A percentile compares a stretch with the other conserved stretches of the same genome.
phyloP scores from a whole-genome alignment of 2,113 vertebrate species.

The Lates calcarifer region DNA sequence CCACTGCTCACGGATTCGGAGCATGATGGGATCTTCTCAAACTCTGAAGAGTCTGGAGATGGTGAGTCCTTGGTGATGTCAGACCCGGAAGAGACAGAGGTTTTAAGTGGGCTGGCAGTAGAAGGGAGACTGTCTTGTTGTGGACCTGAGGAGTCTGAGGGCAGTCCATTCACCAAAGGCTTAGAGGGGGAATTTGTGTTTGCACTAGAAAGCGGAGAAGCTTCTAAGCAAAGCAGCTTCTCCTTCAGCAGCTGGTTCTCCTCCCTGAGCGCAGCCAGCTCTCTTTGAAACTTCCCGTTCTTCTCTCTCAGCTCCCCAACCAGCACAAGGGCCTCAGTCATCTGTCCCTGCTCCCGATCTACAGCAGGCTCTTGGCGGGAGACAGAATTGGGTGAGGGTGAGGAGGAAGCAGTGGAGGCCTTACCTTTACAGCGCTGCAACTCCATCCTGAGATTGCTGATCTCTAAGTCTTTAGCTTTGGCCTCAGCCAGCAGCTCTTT shows the following conservation, averaged over 20 bases:
- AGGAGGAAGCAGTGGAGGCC: constrained; percentile 69
- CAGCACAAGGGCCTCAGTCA: constrained; percentile 83
- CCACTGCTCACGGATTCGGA: constrained; percentile 86
- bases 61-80: constrained; percentile 92
- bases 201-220: constrained; percentile 83
- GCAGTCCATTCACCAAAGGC: constrained; percentile 70
- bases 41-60: constrained; percentile 91
- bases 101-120: constrained; percentile 77
- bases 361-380: constrained; percentile 73
- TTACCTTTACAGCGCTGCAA: constrained; percentile 89
- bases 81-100: constrained; percentile 89
- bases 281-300: constrained; percentile 90
- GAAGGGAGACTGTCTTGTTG: constrained; percentile 60
- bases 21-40: constrained; percentile 91
- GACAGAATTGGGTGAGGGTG: constrained; percentile 65
- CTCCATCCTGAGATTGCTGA: constrained; percentile 92
- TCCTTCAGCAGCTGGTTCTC: constrained; percentile 93
- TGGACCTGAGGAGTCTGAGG: constrained; percentile 51
- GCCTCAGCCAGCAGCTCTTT: constrained; percentile 95
- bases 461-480: constrained; percentile 95
- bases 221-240: constrained; percentile 89
- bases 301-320: constrained; percentile 90
- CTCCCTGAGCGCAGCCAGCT: constrained; percentile 88
- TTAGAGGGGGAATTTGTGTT: constrained; percentile 81
- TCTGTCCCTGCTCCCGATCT: constrained; percentile 62